Percentiles rank a stretch among this genome's conserved stretches.
phyloP scores from a whole-genome alignment of 2,113 vertebrate species.

The Geococcyx californianus region DNA sequence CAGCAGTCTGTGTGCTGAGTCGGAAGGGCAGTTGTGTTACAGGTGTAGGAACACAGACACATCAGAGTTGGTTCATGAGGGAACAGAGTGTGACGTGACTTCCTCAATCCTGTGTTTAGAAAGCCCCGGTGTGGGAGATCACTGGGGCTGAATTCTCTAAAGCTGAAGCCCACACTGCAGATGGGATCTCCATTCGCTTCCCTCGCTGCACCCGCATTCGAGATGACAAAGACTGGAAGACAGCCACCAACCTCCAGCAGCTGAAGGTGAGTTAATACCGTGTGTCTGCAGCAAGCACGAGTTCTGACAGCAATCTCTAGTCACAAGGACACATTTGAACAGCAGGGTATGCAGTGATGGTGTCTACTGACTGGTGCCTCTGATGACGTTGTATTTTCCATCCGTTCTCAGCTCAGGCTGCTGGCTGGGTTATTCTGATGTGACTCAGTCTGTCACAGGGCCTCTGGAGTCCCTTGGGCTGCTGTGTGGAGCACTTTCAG shows the following conservation, averaged over 20 bases:
- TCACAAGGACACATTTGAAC: accelerated
- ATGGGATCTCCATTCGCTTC: constrained; percentile 98
- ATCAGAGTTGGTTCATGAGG: neutral
- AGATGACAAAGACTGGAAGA: constrained; percentile 96
- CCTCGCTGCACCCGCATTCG: constrained; percentile 95
- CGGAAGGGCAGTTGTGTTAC: accelerated
- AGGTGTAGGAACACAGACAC: accelerated
- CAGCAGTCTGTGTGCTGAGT: neutral
- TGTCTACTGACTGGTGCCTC: neutral
- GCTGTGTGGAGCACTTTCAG: neutral
- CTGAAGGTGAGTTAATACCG: constrained; percentile 78
- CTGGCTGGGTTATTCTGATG: neutral
- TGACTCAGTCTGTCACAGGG: neutral
- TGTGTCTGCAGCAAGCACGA: accelerated
- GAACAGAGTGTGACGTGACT: neutral
- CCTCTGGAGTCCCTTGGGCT: neutral
- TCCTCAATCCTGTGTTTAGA: constrained; percentile 65
- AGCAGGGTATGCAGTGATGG: accelerated
- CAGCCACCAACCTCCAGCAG: constrained; percentile 89
- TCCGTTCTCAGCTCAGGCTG: neutral
- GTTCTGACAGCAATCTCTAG: accelerated
- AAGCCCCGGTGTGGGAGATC: constrained; percentile 96
- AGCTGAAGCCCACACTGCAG: constrained; percentile 94
- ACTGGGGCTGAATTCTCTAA: constrained; percentile 96
- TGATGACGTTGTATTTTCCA: accelerated